Evolutionary conservation across 2,888 invertebrate species (phyloP).

Genomic region (Cryptus armator): DNA sequence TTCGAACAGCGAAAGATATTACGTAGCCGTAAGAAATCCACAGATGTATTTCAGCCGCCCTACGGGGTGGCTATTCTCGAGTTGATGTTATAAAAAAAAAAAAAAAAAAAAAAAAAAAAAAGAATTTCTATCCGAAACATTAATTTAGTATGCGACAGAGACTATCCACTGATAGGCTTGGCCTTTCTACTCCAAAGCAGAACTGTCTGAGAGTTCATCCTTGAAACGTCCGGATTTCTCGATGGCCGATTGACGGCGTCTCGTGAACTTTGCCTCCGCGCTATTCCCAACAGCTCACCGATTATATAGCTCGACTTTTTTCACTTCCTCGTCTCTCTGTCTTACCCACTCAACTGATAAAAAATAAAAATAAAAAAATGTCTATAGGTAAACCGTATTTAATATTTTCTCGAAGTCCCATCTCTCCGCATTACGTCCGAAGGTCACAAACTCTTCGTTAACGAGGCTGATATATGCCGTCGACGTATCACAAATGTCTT

Average conservation of each 20-base stretch:
- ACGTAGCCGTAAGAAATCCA: neutral
- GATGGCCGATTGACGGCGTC: constrained; percentile 33
- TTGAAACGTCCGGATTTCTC: constrained; percentile 29
- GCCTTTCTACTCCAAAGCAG: constrained; percentile 17
- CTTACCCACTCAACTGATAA: neutral
- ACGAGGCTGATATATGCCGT: neutral
- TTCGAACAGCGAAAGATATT: neutral
- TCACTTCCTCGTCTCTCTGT: neutral
- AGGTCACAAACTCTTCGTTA: constrained; percentile 12
- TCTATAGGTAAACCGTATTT: neutral
- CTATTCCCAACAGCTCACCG: neutral
- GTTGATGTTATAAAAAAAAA: neutral
- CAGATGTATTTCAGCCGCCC: neutral
- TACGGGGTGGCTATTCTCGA: neutral
- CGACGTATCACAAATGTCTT: neutral
- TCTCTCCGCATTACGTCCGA: neutral
- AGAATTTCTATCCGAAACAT: neutral
- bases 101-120: neutral
- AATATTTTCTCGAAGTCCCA: constrained; percentile 14
- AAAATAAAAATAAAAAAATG: neutral
- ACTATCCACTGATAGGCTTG: neutral
- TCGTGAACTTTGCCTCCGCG: constrained; percentile 47
- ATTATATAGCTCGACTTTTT: neutral
- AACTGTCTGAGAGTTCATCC: constrained; percentile 18
- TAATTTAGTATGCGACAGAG: neutral